Percentiles rank a stretch among this genome's conserved stretches.
phyloP scores from a whole-genome alignment of 2,113 vertebrate genomes.

The Chascanopsetta lugubris region DNA sequence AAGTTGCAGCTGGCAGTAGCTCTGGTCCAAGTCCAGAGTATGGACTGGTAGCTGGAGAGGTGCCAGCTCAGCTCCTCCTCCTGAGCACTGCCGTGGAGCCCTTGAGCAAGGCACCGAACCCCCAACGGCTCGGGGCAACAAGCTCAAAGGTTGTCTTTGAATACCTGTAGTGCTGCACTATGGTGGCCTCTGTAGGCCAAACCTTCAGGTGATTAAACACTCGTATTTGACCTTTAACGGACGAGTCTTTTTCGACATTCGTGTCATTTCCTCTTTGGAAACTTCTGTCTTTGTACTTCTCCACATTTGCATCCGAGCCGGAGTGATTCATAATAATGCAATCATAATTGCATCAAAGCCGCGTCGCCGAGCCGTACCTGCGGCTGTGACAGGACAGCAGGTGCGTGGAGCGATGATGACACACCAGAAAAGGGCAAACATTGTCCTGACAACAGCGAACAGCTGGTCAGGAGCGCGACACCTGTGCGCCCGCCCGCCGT shows the following conservation, averaged over 20 bases:
- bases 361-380: constrained; percentile 36
- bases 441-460: constrained; percentile 71
- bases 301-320: neutral
- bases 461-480: constrained; percentile 67
- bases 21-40: too few relatives aligned
- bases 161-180: too few relatives aligned
- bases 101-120: too few relatives aligned
- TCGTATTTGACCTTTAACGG: too few relatives aligned
- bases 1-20: too few relatives aligned
- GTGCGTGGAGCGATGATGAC: constrained; percentile 66
- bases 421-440: constrained; percentile 71
- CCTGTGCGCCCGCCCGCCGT: constrained; percentile 59
- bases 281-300: neutral
- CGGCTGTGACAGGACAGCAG: constrained; percentile 72
- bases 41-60: too few relatives aligned
- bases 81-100: too few relatives aligned
- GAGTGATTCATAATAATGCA: constrained; percentile 17
- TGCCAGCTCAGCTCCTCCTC: too few relatives aligned
- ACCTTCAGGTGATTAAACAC: too few relatives aligned
- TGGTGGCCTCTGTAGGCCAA: too few relatives aligned
- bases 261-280: neutral
- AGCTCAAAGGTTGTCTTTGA: too few relatives aligned
- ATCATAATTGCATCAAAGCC: constrained; percentile 58
- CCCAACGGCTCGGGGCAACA: too few relatives aligned
- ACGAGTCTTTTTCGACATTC: neutral